Conservation (phyloP, 2,888 invertebrate species). For the Drosophila nigricruria region DNA sequence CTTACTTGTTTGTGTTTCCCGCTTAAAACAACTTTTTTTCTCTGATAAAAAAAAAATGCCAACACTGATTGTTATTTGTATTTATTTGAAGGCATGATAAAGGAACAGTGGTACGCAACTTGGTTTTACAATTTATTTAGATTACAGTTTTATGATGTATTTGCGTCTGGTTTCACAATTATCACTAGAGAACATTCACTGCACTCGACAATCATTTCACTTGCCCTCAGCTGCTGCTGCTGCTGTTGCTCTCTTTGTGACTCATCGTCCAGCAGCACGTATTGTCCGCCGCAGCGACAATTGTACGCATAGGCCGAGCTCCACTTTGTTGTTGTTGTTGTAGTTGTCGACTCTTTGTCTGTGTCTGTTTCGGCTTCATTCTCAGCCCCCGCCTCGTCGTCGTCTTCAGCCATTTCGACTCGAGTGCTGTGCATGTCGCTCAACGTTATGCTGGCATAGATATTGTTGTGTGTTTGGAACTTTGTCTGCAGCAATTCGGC, state of each 20-base stretch:
- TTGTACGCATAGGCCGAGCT: conserved; percentile 85
- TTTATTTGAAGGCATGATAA: conserved; percentile 5
- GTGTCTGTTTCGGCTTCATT: conserved; percentile 13
- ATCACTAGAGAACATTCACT: conserved; percentile 91
- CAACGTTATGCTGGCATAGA: conserved; percentile 86
- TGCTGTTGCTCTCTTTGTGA: conserved; percentile 58
- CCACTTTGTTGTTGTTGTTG: conserved; percentile 18
- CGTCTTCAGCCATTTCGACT: conserved; percentile 42
- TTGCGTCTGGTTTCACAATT: conserved; percentile 73
- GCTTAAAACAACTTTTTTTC: too few species aligned
- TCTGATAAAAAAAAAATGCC: too few species aligned
- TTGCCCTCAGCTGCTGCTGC: conserved; percentile 46
- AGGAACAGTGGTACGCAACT: conserved; percentile 23
- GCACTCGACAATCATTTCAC: conserved; percentile 88
- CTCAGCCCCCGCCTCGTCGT: conserved; percentile 16
- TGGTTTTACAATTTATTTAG: conserved; percentile 13
- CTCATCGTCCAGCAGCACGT: conserved; percentile 81
- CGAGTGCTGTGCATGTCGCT: conserved; percentile 86
- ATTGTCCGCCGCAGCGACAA: conserved; percentile 90
- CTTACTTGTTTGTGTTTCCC: too few species aligned
- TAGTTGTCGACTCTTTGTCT: conserved; percentile 56
- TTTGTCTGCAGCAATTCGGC: conserved; percentile 87
- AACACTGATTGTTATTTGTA: conserved; percentile 5
- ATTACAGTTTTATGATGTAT: conserved; percentile 32
- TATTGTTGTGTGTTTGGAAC: conserved; percentile 87